Conservation (phyloP, 2,888 invertebrate genomes). For the Tuberolachnus salignus region DNA sequence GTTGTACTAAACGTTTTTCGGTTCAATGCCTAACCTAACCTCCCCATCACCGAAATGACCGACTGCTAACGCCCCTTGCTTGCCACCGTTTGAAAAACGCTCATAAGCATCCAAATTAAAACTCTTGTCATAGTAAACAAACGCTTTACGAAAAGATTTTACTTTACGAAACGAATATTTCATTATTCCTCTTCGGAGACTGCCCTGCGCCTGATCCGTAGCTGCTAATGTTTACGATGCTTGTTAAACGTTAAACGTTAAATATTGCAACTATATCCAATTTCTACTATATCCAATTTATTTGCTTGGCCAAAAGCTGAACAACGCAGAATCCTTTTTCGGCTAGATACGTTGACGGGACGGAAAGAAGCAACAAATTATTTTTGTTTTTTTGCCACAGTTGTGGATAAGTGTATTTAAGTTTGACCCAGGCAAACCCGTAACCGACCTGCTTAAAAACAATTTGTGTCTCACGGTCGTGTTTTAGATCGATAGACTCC, state of each 20-base stretch:
- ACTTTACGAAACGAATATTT: conserved; percentile 20
- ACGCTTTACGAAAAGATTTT: conserved; percentile 8
- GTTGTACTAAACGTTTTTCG: conserved; percentile 48
- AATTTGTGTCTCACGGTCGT: conserved; percentile 39
- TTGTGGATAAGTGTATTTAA: too few relatives aligned
- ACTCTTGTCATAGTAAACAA: too few relatives aligned
- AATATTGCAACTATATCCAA: conserved; percentile 19
- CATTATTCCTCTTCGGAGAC: conserved; percentile 28
- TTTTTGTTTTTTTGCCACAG: too few relatives aligned
- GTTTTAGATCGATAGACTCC: conserved; percentile 41
- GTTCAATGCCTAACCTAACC: too few relatives aligned
- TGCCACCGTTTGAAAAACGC: conserved; percentile 6
- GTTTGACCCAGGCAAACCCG: too few relatives aligned
- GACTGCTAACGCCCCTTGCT: not conserved
- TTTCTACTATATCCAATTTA: too few relatives aligned
- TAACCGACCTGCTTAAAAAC: conserved; percentile 43
- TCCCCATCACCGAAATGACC: conserved; percentile 35
- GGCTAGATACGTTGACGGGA: too few relatives aligned
- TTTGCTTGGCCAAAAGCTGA: conserved; percentile 14
- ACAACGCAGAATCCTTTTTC: too few relatives aligned
- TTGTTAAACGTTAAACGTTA: conserved; percentile 3
- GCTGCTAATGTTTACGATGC: conserved; percentile 21
- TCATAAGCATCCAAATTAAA: too few relatives aligned
- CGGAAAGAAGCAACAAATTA: too few relatives aligned
- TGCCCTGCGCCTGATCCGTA: conserved; percentile 40